Base-by-base conservation (phyloP, 1,140 invertebrate genomes). In the Bradynema listronoti region DNA sequence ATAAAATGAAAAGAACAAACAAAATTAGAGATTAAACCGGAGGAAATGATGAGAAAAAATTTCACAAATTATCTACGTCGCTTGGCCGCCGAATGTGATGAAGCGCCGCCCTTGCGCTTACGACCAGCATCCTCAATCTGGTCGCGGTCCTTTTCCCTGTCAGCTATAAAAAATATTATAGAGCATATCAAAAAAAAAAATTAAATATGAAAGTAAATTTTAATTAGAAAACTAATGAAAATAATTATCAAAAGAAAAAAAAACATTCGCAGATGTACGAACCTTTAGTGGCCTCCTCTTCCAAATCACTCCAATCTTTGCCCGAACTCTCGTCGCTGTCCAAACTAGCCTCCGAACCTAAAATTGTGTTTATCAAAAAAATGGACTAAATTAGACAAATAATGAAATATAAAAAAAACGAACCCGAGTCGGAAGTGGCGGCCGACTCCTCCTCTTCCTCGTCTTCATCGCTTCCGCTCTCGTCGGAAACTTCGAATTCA, bases 241-340 rank as follows among this genome's bases (percentile, higher is more conserved):
- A n/a, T n/a, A n/a, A n/a, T n/a, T n/a, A n/a, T n/a, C n/a, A n/a
- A n/a, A n/a, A n/a, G n/a, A n/a, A n/a, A n/a, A n/a, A n/a, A n/a
- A n/a, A n/a, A n/a, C n/a, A n/a, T n/a, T n/a, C n/a, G n/a, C n/a
- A n/a, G n/a, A n/a, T n/a, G n/a, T n/a, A n/a, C n/a, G n/a, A n/a
- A 76, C 69, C 90, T 73, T 90, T 89, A 5, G 88, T 89, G 5
- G 90, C 90, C 80, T 94, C 90, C 24, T 89, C 83, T 80, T 94
- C 91, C 43, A 95, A 80, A 81, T 95, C 91, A 53, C 68, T 73
- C 74, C 74, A 5, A 51, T 73, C 68, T 24, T 79, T 78, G 30
- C 75, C 77, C 42, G 51, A 50, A 9, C 56, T 60, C 45, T 77
- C 75, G 34, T 78, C 75, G 41, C 57, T 64, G 34, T 63, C 67